Base-by-base conservation (phyloP, 2,797 vertebrate genomes). In the Rhabdomys pumilio region DNA sequence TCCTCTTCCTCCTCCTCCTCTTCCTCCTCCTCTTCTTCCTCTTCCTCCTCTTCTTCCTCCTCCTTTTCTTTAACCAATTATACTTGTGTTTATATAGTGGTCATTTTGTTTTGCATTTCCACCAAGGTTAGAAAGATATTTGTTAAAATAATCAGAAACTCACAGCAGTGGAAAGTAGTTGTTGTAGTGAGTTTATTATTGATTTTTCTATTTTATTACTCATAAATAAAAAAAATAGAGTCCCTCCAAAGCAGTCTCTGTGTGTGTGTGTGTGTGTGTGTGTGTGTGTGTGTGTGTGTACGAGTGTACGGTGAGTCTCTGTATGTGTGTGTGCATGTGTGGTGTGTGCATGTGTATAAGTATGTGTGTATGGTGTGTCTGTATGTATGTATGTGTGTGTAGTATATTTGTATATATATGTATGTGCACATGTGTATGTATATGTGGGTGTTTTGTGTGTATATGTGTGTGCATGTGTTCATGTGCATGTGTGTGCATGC, bases 131-230 rank as follows among this genome's bases (percentile, higher is more conserved):
- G 53, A 65, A 83, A 90, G 22, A 11, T 94, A 14, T 79, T 95
- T 96, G 59, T 92, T 94, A 92, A 96, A 94, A 94, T 87, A 85
- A 81, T 1, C 26, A 89, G 1, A 76, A 92, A 85, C 24, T 86
- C 50, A 87, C n/a, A n/a, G 47, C 13, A 65, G 26, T 94, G 20
- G 24, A 20, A 87, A 90, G 34, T 77, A 9, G 69, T 80, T 91
- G 15, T 72, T 89, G 38, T 29, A 77, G 10, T 47, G 44, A 96
- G 26, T 94, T 55, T 84, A 11, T 94, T 59, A 59, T 80, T 85
- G 57, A 83, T 65, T 10, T 67, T 67, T 13, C 13, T 85, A 8
- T 96, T 94, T 92, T 94, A 44, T 94, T 90, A 53, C 57, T 17
- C 15, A 5, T 5, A 22, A 76, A 6, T 10, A 77, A 72, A 63